Evolutionary conservation across 2,888 invertebrate genomes (phyloP).

Genomic region (Platypus cylindrus): DNA sequence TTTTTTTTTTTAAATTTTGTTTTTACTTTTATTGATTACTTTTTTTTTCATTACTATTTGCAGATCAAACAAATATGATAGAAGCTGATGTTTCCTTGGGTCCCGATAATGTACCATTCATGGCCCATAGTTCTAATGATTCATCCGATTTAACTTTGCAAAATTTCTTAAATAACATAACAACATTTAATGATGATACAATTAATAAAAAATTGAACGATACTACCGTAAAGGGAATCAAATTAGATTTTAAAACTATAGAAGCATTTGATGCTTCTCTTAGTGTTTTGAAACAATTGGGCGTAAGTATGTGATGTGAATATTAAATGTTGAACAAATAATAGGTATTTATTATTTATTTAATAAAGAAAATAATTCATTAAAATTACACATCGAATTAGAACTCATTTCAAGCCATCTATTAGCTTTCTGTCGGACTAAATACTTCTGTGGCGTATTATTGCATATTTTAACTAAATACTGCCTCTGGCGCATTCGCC

Average conservation of each 20-base stretch:
- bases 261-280: constrained; percentile 54
- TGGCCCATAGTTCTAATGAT: constrained; percentile 72
- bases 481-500: no score
- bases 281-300: constrained; percentile 32
- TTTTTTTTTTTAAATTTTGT: no score
- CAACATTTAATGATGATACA: constrained; percentile 2
- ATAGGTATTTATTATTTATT: no score
- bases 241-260: constrained; percentile 76
- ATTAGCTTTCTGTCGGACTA: no score
- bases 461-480: no score
- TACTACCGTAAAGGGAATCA: constrained; percentile 59
- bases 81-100: constrained; percentile 78
- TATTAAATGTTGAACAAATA: no score
- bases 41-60: no score
- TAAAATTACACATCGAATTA: no score
- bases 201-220: constrained; percentile 33
- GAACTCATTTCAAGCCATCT: no score
- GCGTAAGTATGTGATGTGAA: constrained; percentile 24
- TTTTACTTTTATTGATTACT: no score
- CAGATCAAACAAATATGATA: constrained; percentile 64
- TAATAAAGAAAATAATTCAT: no score
- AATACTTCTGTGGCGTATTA: no score
- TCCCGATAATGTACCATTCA: constrained; percentile 51
- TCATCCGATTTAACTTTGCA: constrained; percentile 63
- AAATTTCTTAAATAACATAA: constrained; percentile 44